A percentile compares a stretch with the other conserved stretches of the same genome.
Evolutionary conservation across 2,797 vertebrate genomes (phyloP).

Genomic region (Mus caroli): DNA sequence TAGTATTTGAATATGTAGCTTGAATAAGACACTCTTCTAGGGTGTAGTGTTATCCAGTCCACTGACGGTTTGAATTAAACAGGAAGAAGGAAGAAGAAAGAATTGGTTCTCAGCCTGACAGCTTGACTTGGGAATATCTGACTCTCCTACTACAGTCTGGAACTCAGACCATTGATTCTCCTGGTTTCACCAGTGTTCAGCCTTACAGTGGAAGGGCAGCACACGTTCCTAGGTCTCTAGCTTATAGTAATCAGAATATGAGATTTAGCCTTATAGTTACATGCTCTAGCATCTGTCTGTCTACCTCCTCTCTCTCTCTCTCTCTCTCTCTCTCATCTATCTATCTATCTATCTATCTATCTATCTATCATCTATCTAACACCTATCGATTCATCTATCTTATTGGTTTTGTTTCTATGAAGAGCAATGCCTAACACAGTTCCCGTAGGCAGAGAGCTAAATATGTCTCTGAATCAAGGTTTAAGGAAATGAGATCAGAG

Average conservation of each 20-base stretch:
- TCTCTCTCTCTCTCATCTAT: background rate
- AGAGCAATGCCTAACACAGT: background rate
- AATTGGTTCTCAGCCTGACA: background rate
- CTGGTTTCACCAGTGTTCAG: background rate
- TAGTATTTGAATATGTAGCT: background rate
- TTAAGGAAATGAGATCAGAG: background rate
- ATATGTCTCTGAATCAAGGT: background rate
- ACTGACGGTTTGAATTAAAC: background rate
- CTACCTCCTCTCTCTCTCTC: background rate
- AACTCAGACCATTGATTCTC: background rate
- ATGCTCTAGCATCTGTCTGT: background rate
- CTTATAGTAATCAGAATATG: background rate
- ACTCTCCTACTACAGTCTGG: background rate
- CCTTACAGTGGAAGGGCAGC: background rate
- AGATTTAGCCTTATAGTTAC: background rate
- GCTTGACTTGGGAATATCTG: background rate
- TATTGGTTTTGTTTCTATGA: background rate
- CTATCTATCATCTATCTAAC: background rate
- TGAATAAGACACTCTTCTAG: background rate
- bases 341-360: no score
- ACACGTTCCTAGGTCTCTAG: background rate
- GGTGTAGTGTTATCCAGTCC: background rate
- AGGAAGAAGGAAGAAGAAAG: background rate
- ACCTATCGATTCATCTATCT: background rate
- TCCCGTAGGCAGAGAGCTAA: background rate